These are phyloP conservation scores for Cosmorhoe ocellata DNA, from an alignment of 2,888 invertebrate genomes.

Conservation along the genomic window DNA sequence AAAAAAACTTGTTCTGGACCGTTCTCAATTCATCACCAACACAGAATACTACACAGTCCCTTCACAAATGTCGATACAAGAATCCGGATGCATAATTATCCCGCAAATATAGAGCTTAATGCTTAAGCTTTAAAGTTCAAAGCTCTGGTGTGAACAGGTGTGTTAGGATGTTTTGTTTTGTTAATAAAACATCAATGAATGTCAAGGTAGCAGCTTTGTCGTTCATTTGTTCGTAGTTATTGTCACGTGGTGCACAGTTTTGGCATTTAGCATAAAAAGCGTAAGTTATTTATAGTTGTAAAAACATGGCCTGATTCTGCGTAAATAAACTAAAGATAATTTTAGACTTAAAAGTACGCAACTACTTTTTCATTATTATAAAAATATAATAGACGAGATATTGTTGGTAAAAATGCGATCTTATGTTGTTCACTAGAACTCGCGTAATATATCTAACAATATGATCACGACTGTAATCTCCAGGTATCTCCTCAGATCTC, in stretches of 20 bases:
- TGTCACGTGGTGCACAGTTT: background rate
- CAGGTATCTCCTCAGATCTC: too few species aligned
- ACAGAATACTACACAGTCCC: constrained; percentile 33
- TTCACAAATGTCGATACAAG: constrained; percentile 33
- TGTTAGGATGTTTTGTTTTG: constrained; percentile 34
- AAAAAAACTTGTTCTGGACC: constrained; percentile 33
- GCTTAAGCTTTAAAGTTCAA: constrained; percentile 9
- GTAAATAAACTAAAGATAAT: too few species aligned
- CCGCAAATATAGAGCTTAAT: constrained; percentile 19
- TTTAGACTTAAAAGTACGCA: too few species aligned
- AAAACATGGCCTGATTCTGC: too few species aligned
- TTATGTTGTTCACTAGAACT: too few species aligned
- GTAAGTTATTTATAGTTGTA: too few species aligned
- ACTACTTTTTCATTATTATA: too few species aligned
- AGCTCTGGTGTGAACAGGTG: constrained; percentile 12
- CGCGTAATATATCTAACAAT: too few species aligned
- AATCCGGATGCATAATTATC: constrained; percentile 43
- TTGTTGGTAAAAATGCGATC: too few species aligned
- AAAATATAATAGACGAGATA: too few species aligned
- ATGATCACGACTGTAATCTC: too few species aligned
- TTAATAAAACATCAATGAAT: constrained; percentile 48
- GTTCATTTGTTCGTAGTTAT: constrained; percentile 1
- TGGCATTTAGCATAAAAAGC: background rate
- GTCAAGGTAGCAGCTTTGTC: constrained; percentile 50
- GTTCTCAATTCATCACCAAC: constrained; percentile 34